A percentile compares a stretch with the other conserved stretches of the same genome.
Conservation (phyloP, 2,797 vertebrate genomes). For the Ctenopoma kingsleyae region DNA sequence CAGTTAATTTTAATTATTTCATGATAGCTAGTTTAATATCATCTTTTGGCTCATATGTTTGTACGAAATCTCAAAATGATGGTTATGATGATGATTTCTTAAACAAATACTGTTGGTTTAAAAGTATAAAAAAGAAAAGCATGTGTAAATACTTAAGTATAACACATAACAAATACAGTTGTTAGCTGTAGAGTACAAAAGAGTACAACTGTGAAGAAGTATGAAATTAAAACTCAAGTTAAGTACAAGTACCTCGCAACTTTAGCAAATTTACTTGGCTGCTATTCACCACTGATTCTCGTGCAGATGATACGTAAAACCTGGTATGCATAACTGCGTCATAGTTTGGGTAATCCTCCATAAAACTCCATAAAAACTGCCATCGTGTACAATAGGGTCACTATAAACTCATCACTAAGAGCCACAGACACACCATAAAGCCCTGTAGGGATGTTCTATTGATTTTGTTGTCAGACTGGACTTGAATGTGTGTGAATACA, state of each 20-base stretch:
- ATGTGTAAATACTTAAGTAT: neutral
- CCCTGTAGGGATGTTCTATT: slow-evolving; percentile 43
- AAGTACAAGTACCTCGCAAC: neutral
- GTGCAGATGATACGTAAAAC: neutral
- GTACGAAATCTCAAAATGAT: neutral
- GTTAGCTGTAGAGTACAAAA: too few species aligned
- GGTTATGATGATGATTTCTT: neutral
- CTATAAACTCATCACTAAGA: slow-evolving; percentile 44
- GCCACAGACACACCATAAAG: slow-evolving; percentile 18
- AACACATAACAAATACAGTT: too few species aligned
- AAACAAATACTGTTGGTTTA: neutral
- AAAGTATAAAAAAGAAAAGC: neutral
- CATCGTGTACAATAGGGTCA: slow-evolving; percentile 39
- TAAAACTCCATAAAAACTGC: slow-evolving; percentile 23
- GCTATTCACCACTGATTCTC: neutral
- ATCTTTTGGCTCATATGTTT: neutral
- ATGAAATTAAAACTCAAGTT: neutral
- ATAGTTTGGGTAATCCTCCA: neutral
- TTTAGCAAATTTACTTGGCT: neutral
- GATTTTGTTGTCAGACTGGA: slow-evolving; percentile 48
- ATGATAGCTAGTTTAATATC: neutral
- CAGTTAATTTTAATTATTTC: neutral
- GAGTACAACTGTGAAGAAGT: neutral
- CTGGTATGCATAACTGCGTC: neutral
- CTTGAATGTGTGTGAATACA: slow-evolving; percentile 20